These are phyloP conservation scores for Oncopodura yosiiana DNA, from an alignment of 1,140 invertebrate species.

Conservation along the genomic window DNA sequence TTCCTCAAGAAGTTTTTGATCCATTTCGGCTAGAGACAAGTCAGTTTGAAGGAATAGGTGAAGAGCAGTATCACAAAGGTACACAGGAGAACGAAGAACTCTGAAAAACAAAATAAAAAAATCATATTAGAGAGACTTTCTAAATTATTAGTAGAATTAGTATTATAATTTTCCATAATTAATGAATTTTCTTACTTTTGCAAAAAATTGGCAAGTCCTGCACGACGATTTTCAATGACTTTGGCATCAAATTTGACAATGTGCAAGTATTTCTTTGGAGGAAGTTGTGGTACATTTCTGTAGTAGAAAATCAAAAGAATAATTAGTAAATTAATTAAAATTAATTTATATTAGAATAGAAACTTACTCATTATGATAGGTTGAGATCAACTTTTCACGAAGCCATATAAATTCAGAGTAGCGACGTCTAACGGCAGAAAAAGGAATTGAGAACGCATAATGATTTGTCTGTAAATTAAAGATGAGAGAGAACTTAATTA, in stretches of 20 bases:
- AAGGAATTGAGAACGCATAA: constrained; percentile 16
- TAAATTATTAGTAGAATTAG: neutral
- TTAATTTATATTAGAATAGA: too few relatives aligned
- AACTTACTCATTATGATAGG: constrained; percentile 12
- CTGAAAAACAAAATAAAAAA: neutral
- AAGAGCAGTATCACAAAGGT: constrained; percentile 11
- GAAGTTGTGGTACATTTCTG: constrained; percentile 9
- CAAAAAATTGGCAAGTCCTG: constrained; percentile 2
- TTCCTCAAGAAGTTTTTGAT: neutral
- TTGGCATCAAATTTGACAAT: constrained; percentile 9
- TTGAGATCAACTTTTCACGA: neutral
- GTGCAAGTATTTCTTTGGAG: constrained; percentile 4
- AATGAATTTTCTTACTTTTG: constrained; percentile 4
- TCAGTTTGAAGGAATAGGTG: constrained; percentile 12
- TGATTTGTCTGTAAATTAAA: constrained; percentile 25
- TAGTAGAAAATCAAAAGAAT: neutral
- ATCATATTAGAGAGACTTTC: neutral
- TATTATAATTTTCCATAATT: neutral
- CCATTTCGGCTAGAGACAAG: constrained; percentile 7
- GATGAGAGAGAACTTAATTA: too few relatives aligned
- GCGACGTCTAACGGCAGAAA: constrained; percentile 11
- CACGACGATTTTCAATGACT: constrained; percentile 4
- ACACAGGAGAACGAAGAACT: constrained; percentile 2
- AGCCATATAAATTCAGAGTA: constrained; percentile 22
- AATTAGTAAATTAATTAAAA: neutral